Percentiles rank a stretch among this genome's conserved stretches.
These are phyloP conservation scores for Caradrina kadenii DNA, from an alignment of 2,888 invertebrate genomes.

Conservation along the genomic window DNA sequence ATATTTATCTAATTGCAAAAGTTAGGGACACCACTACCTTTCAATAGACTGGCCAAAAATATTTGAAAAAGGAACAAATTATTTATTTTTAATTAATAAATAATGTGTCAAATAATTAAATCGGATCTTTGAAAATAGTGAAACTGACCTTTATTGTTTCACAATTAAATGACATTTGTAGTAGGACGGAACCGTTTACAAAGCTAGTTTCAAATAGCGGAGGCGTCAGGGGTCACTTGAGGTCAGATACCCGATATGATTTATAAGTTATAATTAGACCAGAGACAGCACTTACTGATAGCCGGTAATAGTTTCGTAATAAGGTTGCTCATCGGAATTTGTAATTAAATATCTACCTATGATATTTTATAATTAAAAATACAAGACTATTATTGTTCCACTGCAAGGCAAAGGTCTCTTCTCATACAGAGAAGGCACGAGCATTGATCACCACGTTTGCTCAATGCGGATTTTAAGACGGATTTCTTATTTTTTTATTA, in stretches of 20 bases:
- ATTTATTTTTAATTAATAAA: neutral
- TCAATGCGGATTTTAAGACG: no score
- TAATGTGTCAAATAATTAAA: neutral
- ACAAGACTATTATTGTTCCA: no score
- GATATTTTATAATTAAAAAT: neutral
- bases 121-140: neutral
- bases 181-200: constrained; percentile 29
- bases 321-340: constrained; percentile 35
- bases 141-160: constrained; percentile 7
- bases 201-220: constrained; percentile 52
- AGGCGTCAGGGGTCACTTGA: constrained; percentile 61
- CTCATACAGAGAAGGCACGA: no score
- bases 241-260: constrained; percentile 70
- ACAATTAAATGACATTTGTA: constrained; percentile 30
- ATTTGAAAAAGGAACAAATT: neutral
- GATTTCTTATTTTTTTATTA: no score
- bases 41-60: neutral
- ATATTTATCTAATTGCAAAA: constrained; percentile 24
- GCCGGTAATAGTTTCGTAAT: constrained; percentile 54
- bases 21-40: no score
- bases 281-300: constrained; percentile 62
- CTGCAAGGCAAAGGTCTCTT: no score
- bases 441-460: no score
- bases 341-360: constrained; percentile 17
- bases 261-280: constrained; percentile 71